A percentile compares a stretch with the other conserved stretches of the same genome.
phyloP scores from a whole-genome alignment of 2,888 invertebrate species.

The Leptinotarsa rubiginosa region DNA sequence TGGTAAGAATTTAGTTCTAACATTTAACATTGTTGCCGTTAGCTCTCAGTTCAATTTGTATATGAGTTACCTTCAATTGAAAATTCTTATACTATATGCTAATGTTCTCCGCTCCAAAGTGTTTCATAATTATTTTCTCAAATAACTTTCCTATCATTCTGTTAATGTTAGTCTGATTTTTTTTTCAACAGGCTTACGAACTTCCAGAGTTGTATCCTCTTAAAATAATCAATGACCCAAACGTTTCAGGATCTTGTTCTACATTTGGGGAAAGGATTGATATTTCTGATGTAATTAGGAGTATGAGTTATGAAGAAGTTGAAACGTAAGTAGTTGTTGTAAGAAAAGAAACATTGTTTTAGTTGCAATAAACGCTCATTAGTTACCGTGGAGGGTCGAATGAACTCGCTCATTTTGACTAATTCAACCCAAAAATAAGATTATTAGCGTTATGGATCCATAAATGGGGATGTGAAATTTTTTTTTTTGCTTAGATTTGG shows the following conservation, averaged over 20 bases:
- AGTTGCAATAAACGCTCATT: background rate
- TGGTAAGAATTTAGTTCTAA: too few species aligned
- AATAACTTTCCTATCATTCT: too few species aligned
- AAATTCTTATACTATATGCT: too few species aligned
- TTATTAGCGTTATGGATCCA: background rate
- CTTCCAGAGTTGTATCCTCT: slow-evolving; percentile 74
- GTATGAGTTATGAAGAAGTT: slow-evolving; percentile 66
- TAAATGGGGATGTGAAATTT: background rate
- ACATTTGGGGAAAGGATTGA: slow-evolving; percentile 71
- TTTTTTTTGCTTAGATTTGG: slow-evolving; percentile 68
- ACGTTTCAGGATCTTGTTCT: slow-evolving; percentile 76
- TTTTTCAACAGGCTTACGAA: slow-evolving; percentile 52
- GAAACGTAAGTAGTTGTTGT: slow-evolving; percentile 62
- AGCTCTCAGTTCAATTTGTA: too few species aligned
- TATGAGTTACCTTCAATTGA: too few species aligned
- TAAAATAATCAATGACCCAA: slow-evolving; percentile 68
- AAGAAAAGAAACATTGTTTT: background rate
- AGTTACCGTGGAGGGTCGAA: background rate
- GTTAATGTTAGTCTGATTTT: background rate
- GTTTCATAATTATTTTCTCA: too few species aligned
- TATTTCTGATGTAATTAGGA: slow-evolving; percentile 66
- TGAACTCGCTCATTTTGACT: background rate
- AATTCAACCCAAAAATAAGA: background rate
- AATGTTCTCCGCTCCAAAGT: too few species aligned
- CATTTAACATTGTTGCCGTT: too few species aligned